Base-by-base conservation (phyloP, 2,113 vertebrate species). In the Otolemur garnettii region DNA sequence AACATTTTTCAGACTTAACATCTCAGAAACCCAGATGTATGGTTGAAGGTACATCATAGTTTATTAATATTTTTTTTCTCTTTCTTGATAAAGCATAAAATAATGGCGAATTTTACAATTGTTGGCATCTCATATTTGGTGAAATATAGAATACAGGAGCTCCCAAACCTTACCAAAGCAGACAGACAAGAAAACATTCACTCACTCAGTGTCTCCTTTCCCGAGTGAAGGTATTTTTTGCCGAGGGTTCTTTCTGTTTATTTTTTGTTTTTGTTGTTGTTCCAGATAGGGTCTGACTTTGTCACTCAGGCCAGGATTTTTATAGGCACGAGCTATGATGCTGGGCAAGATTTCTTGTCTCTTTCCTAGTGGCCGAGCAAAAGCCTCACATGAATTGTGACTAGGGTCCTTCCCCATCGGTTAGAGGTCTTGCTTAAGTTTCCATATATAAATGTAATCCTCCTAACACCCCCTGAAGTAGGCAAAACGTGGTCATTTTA, bases 1-100 rank as follows among this genome's bases (percentile, higher is more conserved):
- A 84, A 95, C 62, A 12, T 77, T 80, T 95, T 92, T n/a, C 28
- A 87, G 38, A 83, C 80, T 90, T 78, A 68, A 86, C 62, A 71
- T 71, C 64, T 79, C 24, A 64, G 69, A 83, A 55, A 78, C 4
- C 18, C 42, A 93, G 60, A 87, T 30, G 12, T 82, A 38, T 86
- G 57, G 75, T 85, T 24, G 15, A 82, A 64, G 30, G 0, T 80
- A 35, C 50, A 45, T 26, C 80, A 64, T 42, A 24, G 17, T 79
- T 90, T 77, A 71, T 50, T 50, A 50, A 50, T 50, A 50, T 71
- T 75, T 59, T 74, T 86, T 33, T 15, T 91, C 79, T 60, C 59
- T 69, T 88, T 55, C 77, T 91, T 42, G 17, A 6, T 53, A 18
- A 42, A 84, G 53, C 72, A 62, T 93, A 87, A 83, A 90, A 86